A percentile compares a stretch with the other conserved stretches of the same genome.
Evolutionary conservation across 2,888 invertebrate species (phyloP).

Genomic region (Drosophila quinaria): DNA sequence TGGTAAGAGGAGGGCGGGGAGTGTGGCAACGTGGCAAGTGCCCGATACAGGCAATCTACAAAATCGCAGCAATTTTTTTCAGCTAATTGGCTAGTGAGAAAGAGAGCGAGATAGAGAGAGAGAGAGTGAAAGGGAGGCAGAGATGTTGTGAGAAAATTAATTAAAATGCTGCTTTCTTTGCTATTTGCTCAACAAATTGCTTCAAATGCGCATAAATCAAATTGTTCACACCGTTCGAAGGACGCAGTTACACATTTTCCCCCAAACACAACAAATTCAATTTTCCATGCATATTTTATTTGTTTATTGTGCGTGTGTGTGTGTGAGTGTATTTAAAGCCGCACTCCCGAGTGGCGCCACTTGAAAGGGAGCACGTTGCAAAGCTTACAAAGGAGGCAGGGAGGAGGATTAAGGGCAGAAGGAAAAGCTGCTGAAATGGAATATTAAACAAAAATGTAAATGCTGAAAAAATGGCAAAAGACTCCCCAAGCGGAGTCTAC

Average conservation of each 20-base stretch:
- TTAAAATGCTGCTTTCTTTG: slow-evolving; percentile 74
- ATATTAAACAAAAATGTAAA: slow-evolving; percentile 36
- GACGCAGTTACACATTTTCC: slow-evolving; percentile 18
- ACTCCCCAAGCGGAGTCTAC: slow-evolving; percentile 33
- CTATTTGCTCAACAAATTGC: slow-evolving; percentile 78
- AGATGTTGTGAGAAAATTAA: slow-evolving; percentile 61
- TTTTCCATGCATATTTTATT: slow-evolving; percentile 76
- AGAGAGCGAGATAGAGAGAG: slow-evolving; percentile 2
- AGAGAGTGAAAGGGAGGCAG: slow-evolving; percentile 2
- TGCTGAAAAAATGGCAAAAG: slow-evolving; percentile 27
- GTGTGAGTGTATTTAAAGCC: slow-evolving; percentile 59
- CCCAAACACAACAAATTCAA: slow-evolving; percentile 58
- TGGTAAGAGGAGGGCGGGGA: not conserved
- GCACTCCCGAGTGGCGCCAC: slow-evolving; percentile 35
- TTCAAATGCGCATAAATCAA: slow-evolving; percentile 80
- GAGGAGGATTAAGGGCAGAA: not conserved
- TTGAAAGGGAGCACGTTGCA: slow-evolving; percentile 27
- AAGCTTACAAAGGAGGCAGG: slow-evolving; percentile 9
- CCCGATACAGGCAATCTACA: slow-evolving; percentile 52
- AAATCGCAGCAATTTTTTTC: slow-evolving; percentile 62
- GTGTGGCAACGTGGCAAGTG: slow-evolving; percentile 34
- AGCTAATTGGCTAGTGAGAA: slow-evolving; percentile 60
- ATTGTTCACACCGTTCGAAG: slow-evolving; percentile 72
- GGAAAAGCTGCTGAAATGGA: slow-evolving; percentile 9
- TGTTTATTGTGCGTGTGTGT: slow-evolving; percentile 46